Conservation (phyloP, 2,797 vertebrate genomes). For the Eospalax fontanierii region DNA sequence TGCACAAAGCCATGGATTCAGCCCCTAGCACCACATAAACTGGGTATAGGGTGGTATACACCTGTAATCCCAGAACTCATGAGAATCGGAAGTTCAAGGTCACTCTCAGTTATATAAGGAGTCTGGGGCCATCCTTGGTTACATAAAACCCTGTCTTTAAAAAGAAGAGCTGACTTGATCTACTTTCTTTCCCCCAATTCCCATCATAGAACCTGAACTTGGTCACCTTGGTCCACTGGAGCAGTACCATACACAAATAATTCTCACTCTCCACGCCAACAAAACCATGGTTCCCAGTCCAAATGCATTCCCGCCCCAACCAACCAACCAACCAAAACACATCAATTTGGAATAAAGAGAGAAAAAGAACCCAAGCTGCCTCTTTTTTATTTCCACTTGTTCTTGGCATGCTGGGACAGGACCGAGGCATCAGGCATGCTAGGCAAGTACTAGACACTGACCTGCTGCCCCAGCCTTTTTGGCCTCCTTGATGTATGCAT, state of each 20-base stretch:
- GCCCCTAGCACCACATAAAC: not conserved
- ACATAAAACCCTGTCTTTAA: not conserved
- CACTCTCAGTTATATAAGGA: not conserved
- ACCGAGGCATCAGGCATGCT: no score
- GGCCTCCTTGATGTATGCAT: not conserved
- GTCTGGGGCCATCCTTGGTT: not conserved
- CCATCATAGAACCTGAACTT: not conserved
- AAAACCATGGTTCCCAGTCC: not conserved
- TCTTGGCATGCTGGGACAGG: not conserved
- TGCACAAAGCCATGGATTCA: no score
- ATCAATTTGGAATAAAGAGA: not conserved
- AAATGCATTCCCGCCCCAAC: no score
- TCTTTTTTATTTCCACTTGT: not conserved
- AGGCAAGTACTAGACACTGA: not conserved
- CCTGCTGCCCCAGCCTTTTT: not conserved
- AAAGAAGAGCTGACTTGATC: not conserved
- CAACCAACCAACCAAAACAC: not conserved
- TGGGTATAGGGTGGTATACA: no score
- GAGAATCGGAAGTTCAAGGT: not conserved
- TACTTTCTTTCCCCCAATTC: not conserved
- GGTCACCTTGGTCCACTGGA: not conserved
- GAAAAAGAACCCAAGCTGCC: not conserved
- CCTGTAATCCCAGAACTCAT: not conserved
- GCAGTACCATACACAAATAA: no score
- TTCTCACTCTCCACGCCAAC: not conserved